A percentile compares a stretch with the other conserved stretches of the same genome.
phyloP scores from a whole-genome alignment of 2,797 vertebrate genomes.

The Peromyscus nudipes region DNA sequence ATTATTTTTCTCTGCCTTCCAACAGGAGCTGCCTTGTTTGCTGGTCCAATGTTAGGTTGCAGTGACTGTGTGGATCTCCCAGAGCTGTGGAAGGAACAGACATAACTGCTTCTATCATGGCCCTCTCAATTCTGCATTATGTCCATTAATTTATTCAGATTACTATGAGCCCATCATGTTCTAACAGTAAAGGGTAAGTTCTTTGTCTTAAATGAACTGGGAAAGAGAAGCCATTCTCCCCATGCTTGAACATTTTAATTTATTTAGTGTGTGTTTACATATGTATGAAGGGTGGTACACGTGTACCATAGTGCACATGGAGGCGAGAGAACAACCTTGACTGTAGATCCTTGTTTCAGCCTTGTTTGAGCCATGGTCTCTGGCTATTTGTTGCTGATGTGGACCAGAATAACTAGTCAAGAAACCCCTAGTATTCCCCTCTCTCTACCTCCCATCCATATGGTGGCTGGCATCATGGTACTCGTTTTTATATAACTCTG shows the following conservation, averaged over 20 bases:
- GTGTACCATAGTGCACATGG: not conserved
- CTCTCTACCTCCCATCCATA: too few species aligned
- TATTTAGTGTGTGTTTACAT: not conserved
- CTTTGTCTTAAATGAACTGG: not conserved
- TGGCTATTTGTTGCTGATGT: not conserved
- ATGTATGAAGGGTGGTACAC: not conserved
- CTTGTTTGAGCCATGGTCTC: not conserved
- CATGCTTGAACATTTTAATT: not conserved
- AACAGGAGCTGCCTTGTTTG: slow-evolving; percentile 21
- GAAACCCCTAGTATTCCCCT: not conserved
- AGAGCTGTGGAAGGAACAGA: not conserved
- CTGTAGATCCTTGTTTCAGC: not conserved
- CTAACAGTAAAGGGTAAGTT: not conserved
- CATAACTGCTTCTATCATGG: not conserved
- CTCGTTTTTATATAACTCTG: not conserved
- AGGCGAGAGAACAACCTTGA: not conserved
- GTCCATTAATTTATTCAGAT: not conserved
- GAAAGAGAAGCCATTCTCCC: not conserved
- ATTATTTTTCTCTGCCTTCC: slow-evolving; percentile 74
- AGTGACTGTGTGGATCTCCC: not conserved
- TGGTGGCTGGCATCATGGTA: not conserved
- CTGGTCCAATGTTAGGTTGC: not conserved
- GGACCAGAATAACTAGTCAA: not conserved
- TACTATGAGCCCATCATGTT: slow-evolving; percentile 11
- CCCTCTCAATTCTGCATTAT: not conserved